Percentiles rank a stretch among this genome's conserved stretches.
Evolutionary conservation across 2,113 vertebrate genomes (phyloP).

Genomic region (Hassar affinis): DNA sequence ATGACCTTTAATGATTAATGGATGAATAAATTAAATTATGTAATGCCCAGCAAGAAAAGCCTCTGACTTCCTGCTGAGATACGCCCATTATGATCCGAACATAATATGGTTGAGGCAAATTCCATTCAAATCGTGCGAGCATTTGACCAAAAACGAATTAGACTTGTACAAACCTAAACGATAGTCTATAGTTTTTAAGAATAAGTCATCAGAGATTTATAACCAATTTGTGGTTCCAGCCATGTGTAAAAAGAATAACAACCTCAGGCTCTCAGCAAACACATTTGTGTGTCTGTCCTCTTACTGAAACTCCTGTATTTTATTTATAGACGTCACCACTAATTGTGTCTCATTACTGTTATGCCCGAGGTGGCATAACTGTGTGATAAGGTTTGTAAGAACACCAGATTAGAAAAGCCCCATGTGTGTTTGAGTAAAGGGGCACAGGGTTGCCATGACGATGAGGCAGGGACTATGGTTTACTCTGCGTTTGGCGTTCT

Average conservation of each 20-base stretch:
- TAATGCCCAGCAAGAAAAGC: conserved; percentile 9
- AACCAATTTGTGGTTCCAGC: conserved; percentile 1
- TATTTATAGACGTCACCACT: conserved; percentile 21
- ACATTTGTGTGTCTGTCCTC: background rate
- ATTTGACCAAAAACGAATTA: background rate
- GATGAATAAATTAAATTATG: background rate
- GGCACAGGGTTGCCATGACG: conserved; percentile 38
- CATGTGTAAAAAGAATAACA: background rate
- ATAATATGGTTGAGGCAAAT: conserved; percentile 1
- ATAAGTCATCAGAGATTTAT: background rate
- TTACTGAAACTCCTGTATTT: conserved; percentile 9
- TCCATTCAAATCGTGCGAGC: background rate
- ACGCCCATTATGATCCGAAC: background rate
- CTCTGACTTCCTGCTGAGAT: conserved; percentile 17
- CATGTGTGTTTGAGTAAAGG: conserved; percentile 2
- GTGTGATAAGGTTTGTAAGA: conserved; percentile 11
- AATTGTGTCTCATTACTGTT: conserved; percentile 10
- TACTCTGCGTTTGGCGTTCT: conserved; percentile 38
- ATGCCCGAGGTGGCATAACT: conserved; percentile 14
- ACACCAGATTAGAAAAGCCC: conserved; percentile 1
- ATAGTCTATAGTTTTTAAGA: background rate
- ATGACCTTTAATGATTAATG: conserved; percentile 14
- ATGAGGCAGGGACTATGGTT: conserved; percentile 21
- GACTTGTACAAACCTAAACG: conserved; percentile 4
- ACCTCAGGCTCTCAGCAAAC: background rate